Evolutionary conservation across 1,140 invertebrate species (phyloP).

Genomic region (Camponotus vicinus): DNA sequence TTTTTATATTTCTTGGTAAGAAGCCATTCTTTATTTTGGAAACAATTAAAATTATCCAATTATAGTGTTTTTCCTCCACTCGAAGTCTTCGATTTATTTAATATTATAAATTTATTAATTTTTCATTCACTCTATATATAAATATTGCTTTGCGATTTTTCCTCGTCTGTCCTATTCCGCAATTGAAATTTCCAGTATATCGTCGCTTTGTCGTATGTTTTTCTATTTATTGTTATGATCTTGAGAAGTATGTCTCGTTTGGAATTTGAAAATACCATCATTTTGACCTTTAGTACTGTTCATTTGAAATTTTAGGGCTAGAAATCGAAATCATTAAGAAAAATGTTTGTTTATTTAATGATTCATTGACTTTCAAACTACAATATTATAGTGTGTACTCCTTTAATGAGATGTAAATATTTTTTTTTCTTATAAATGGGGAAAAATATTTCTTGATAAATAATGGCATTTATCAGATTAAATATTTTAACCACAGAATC

Average conservation of each 20-base stretch:
- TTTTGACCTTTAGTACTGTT: slow-evolving; percentile 61
- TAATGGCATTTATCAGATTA: not conserved
- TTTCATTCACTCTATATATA: not conserved
- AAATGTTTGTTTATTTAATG: not conserved
- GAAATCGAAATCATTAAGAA: not conserved
- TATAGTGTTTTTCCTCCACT: not conserved
- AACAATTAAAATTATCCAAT: not conserved
- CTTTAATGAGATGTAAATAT: not conserved
- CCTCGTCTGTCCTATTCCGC: not conserved
- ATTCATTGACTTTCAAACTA: not conserved
- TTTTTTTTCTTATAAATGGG: not conserved
- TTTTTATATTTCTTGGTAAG: not conserved
- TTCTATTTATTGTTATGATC: slow-evolving; percentile 75
- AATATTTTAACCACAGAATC: not conserved
- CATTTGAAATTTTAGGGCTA: slow-evolving; percentile 2
- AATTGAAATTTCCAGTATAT: slow-evolving; percentile 33
- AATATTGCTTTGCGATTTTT: not conserved
- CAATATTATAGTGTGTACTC: not conserved
- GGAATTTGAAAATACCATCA: slow-evolving; percentile 67
- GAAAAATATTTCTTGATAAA: not conserved
- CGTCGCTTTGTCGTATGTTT: slow-evolving; percentile 29
- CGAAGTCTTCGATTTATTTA: not conserved
- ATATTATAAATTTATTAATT: slow-evolving; percentile 4
- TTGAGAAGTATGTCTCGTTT: slow-evolving; percentile 29
- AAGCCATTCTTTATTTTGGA: not conserved